Evolutionary conservation across 2,888 invertebrate species (phyloP).

Genomic region (Lasioglossum marginatum): DNA sequence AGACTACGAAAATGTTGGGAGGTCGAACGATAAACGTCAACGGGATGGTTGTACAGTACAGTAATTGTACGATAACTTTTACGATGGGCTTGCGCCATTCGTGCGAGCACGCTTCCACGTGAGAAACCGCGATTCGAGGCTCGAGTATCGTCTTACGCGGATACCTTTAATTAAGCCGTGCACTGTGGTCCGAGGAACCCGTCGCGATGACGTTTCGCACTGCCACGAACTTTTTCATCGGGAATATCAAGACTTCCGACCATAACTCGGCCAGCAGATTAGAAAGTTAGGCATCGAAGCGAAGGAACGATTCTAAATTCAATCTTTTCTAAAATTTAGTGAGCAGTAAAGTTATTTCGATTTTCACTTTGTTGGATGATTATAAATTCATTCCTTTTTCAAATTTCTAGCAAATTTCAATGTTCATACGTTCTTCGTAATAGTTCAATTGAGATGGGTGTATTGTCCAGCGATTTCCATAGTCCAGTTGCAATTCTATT

Average conservation of each 20-base stretch:
- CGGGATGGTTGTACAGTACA: conserved; percentile 58
- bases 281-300: not conserved
- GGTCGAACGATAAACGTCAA: conserved; percentile 66
- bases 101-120: conserved; percentile 52
- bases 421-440: not conserved
- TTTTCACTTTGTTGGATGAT: too few species aligned
- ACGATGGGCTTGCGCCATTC: conserved; percentile 57
- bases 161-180: conserved; percentile 68
- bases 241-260: not conserved
- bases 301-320: not conserved
- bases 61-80: conserved; percentile 71
- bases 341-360: not conserved
- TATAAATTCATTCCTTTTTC: too few species aligned
- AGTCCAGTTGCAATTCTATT: not conserved
- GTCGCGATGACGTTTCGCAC: conserved; percentile 31
- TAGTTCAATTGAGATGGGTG: not conserved
- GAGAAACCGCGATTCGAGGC: conserved; percentile 52
- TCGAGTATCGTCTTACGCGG: conserved; percentile 64
- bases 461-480: not conserved
- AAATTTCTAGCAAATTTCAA: not conserved
- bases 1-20: conserved; percentile 66
- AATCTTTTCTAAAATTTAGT: not conserved
- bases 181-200: conserved; percentile 24
- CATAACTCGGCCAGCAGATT: not conserved
- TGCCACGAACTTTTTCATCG: conserved; percentile 21